Evolutionary conservation across 2,113 vertebrate species (phyloP).

Genomic region (Gymnobelideus leadbeateri): DNA sequence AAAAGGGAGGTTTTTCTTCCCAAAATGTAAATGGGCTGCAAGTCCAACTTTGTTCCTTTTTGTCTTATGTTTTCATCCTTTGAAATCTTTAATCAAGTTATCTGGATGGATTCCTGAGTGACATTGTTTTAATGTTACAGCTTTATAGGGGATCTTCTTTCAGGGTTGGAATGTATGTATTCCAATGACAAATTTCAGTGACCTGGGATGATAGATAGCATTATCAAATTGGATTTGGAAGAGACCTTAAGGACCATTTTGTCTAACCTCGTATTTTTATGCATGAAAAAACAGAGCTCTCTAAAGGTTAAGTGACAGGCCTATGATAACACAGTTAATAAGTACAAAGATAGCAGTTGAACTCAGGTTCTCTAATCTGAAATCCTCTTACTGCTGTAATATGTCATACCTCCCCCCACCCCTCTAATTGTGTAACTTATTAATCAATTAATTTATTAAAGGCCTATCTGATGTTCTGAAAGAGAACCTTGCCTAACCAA

Average conservation of each 20-base stretch:
- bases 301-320: neutral
- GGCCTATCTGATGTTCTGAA: neutral
- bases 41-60: conserved; percentile 39
- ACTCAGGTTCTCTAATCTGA: neutral
- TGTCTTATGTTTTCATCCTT: conserved; percentile 36
- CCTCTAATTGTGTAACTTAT: neutral
- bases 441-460: neutral
- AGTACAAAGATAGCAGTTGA: neutral
- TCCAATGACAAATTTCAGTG: neutral
- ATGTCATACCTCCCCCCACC: neutral
- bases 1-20: neutral
- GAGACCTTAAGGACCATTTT: neutral
- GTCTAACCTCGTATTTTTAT: neutral
- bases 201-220: neutral
- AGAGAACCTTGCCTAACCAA: neutral
- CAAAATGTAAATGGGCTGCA: neutral
- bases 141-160: conserved; percentile 12
- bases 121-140: conserved; percentile 54
- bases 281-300: neutral
- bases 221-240: neutral
- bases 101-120: conserved; percentile 14
- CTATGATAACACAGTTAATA: neutral
- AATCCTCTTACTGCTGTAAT: neutral
- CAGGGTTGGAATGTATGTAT: neutral
- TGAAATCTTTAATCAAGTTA: conserved; percentile 47